Percentiles rank a stretch among this genome's conserved stretches.
Evolutionary conservation across 2,797 vertebrate species (phyloP).

Genomic region (Tapera naevia): DNA sequence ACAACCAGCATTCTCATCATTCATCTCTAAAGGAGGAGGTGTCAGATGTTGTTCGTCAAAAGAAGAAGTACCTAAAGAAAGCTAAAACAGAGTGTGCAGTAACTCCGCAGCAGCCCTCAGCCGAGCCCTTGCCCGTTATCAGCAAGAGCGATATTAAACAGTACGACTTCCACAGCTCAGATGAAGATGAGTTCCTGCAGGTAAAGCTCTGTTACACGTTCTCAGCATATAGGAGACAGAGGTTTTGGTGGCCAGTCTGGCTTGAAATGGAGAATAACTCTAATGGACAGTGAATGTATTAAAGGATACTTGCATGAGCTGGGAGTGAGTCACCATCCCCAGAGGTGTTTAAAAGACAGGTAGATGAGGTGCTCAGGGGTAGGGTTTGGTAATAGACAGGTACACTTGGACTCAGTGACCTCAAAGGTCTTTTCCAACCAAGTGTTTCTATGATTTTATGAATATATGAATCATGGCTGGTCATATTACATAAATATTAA

Average conservation of each 20-base stretch:
- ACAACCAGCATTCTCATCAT: constrained; percentile 80
- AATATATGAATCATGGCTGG: not conserved
- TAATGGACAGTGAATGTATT: not conserved
- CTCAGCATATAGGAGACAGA: accelerated
- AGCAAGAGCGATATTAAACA: constrained; percentile 91
- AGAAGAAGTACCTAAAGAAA: constrained; percentile 89
- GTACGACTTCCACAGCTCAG: constrained; percentile 95
- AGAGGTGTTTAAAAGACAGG: no score
- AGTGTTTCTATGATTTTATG: no score
- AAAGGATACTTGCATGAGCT: not conserved
- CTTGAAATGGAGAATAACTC: not conserved
- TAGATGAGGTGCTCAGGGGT: no score
- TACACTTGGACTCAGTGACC: no score
- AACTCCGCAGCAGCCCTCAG: constrained; percentile 77
- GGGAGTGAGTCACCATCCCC: no score
- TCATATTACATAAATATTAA: accelerated
- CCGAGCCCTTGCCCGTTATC: constrained; percentile 80
- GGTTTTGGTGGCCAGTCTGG: not conserved
- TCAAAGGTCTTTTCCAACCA: no score
- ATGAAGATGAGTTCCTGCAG: constrained; percentile 89
- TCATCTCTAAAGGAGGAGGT: constrained; percentile 84
- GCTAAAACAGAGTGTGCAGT: constrained; percentile 81
- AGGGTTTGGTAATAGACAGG: no score
- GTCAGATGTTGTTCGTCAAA: constrained; percentile 83
- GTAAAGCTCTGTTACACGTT: constrained; percentile 62